phyloP scores from a whole-genome alignment of 2,888 invertebrate genomes.

The Ptychoptera albimana region DNA sequence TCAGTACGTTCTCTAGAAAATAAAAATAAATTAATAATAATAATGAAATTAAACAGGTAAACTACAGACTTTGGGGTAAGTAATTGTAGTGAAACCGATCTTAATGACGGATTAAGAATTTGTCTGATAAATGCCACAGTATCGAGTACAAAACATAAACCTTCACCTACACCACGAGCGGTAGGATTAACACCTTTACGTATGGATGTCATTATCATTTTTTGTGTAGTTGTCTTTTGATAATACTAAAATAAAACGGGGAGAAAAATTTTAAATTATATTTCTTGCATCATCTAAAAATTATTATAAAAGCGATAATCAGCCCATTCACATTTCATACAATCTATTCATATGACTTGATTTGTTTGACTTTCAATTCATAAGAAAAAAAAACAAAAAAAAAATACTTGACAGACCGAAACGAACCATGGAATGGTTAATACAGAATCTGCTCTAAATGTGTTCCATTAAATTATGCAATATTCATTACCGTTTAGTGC shows the following conservation, averaged over 20 bases:
- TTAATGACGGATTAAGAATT: conserved; percentile 54
- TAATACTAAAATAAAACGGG: conserved; percentile 20
- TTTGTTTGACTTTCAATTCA: too few species aligned
- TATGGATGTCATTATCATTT: conserved; percentile 41
- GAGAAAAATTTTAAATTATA: neutral
- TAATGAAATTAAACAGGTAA: neutral
- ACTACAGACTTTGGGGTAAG: conserved; percentile 23
- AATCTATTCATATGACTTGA: too few species aligned
- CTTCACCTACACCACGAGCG: conserved; percentile 24
- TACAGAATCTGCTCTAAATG: too few species aligned
- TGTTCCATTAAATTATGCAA: conserved; percentile 22
- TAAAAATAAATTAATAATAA: neutral
- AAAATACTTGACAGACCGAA: too few species aligned
- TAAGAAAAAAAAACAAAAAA: too few species aligned
- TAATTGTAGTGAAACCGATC: conserved; percentile 43
- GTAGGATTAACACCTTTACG: conserved; percentile 41
- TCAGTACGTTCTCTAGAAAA: conserved; percentile 32
- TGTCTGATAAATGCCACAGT: conserved; percentile 52
- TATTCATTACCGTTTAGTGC: conserved; percentile 22
- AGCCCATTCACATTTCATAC: too few species aligned
- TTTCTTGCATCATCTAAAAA: too few species aligned
- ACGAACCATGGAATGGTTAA: too few species aligned
- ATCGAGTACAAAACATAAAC: conserved; percentile 43
- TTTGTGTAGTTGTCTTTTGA: conserved; percentile 33
- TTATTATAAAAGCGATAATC: too few species aligned